Base-by-base conservation (phyloP, 2,888 invertebrate genomes). In the Cataglyphis albicans region DNA sequence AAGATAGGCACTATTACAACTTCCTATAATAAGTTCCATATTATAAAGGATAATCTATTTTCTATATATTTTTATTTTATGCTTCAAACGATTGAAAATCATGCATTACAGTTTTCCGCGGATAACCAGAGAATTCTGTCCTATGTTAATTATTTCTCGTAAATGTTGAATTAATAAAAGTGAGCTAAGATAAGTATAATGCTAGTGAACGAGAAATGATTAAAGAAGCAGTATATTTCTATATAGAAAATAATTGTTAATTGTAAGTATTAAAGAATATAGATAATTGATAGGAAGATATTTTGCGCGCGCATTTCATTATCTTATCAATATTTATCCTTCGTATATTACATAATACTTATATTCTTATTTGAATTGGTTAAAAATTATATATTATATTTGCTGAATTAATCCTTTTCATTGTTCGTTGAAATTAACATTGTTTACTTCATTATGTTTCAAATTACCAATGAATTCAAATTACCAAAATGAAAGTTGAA, bases 401-500 rank as follows among this genome's bases (percentile, higher is more conserved):
- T 18, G n/a, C n/a, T 55, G 21, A n/a, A 21, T 55, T n/a, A 55
- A 55, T 9, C 9, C 6, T 21, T 21, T 55, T 48, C 2, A 48
- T 48, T 48, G n/a, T 48, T 48, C 4, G 15, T 3, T 4, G 18
- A 5, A 5, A 41, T 35, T 44, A 5, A 44, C 15, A 12, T 7
- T 25, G 2, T 35, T 2, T 75, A 75, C 78, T 83, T 84, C 81
- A 74, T n/a, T n/a, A 52, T 52, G 82, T 89, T 82, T 85, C 84
- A 81, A 75, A 73, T 65, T 55, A 73, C 63, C 55, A 25, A 82
- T n/a, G n/a, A n/a, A n/a, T 82, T 85, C 84, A 81, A 75, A 73
- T 65, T 55, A 73, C 63, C 55, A 25, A 82, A 90, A 81, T 68
- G 78, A 83, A 74, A 88, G 82, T 86, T 78, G 88, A 82, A 84